phyloP scores from a whole-genome alignment of 2,888 invertebrate species.

The Perizoma affinitatum region DNA sequence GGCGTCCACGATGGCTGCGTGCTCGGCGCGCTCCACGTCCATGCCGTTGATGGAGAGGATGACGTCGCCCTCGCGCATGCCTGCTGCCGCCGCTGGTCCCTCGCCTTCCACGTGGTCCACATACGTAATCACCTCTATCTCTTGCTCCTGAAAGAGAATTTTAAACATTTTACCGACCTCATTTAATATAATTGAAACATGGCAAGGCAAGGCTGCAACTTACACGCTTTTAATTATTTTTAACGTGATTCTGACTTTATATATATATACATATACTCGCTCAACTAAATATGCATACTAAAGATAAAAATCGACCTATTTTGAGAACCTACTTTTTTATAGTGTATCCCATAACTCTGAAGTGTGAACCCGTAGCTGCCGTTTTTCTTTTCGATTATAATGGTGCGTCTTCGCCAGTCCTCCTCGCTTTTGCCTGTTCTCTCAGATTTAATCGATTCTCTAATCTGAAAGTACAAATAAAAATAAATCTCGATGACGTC shows the following conservation, averaged over 20 bases:
- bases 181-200: neutral
- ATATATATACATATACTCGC: no score
- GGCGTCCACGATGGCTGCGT: conserved; percentile 95
- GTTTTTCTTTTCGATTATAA: conserved; percentile 95
- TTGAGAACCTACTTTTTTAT: conserved; percentile 87
- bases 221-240: no score
- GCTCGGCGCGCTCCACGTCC: conserved; percentile 97
- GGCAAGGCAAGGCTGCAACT: no score
- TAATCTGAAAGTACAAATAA: conserved; percentile 52
- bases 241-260: no score
- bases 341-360: conserved; percentile 98
- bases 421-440: conserved; percentile 84
- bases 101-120: conserved; percentile 97
- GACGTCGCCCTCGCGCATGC: conserved; percentile 98
- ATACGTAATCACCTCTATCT: conserved; percentile 98
- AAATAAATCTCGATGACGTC: conserved; percentile 2
- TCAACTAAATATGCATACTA: no score
- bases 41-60: conserved; percentile 98
- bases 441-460: conserved; percentile 72
- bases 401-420: conserved; percentile 94
- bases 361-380: conserved; percentile 97
- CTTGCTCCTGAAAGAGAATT: conserved; percentile 86
- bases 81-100: conserved; percentile 95
- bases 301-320: neutral
- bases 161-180: neutral